These are phyloP conservation scores for Cacatua alba DNA, from an alignment of 2,113 vertebrate genomes.

Conservation along the genomic window DNA sequence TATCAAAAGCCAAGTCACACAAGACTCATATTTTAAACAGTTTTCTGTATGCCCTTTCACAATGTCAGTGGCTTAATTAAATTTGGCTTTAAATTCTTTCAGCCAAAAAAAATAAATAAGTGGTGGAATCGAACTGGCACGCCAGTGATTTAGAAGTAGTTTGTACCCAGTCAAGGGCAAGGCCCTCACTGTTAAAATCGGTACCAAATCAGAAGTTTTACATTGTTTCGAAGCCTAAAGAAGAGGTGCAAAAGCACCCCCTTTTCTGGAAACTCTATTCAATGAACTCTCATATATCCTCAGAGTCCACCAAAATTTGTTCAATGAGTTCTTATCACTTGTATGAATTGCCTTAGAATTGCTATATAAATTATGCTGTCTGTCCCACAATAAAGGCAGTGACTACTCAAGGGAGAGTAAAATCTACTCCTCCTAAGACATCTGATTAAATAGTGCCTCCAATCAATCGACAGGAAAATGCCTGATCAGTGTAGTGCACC, in stretches of 20 bases:
- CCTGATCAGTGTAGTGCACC: not conserved
- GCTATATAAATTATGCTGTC: not conserved
- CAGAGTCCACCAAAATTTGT: not conserved
- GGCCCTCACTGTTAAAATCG: not conserved
- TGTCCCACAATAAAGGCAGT: not conserved
- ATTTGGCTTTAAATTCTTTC: constrained; percentile 27
- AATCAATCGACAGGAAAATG: not conserved
- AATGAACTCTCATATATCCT: not conserved
- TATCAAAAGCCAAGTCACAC: not conserved
- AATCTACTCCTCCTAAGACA: not conserved
- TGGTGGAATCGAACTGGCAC: not conserved
- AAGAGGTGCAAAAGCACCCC: not conserved
- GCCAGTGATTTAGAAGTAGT: not conserved
- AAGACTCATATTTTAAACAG: not conserved
- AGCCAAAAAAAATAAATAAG: not conserved
- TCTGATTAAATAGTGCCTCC: not conserved
- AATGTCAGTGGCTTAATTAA: constrained; percentile 38
- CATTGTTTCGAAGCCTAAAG: not conserved
- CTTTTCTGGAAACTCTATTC: not conserved
- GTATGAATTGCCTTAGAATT: not conserved
- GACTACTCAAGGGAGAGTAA: not conserved
- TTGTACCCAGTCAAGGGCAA: constrained; percentile 3
- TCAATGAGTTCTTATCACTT: not conserved
- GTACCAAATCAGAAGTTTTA: not conserved
- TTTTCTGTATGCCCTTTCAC: constrained; percentile 1